Base-by-base conservation (phyloP, 2,888 invertebrate species). In the Cephalotes varians region DNA sequence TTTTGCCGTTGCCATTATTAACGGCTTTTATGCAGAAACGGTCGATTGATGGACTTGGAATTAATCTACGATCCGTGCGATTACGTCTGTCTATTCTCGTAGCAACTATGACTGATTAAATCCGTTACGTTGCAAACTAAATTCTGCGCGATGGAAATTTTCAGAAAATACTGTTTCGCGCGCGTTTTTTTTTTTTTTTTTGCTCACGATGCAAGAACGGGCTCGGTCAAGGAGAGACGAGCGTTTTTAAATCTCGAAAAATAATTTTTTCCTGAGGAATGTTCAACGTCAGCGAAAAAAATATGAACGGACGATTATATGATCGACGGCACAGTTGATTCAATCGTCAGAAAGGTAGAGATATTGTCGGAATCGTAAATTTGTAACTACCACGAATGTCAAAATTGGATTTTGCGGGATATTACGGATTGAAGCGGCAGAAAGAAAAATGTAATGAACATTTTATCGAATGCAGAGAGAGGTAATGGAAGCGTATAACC, bases 1-100 rank as follows among this genome's bases (percentile, higher is more conserved):
- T n/a, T n/a, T n/a, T n/a, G 49, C 77, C 69, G 64, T 65, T 67
- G 47, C 60, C 72, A 81, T 88, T 88, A 88, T 87, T 88, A 88
- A 88, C 82, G 87, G 83, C 74, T 82, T 40, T 67, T 37, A 80
- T 81, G 73, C 79, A 79, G 87, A 49, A 25, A 79, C 73, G 83
- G 65, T 64, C 81, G 83, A 82, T 82, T 83, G 83, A 87, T 71
- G 65, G 83, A 82, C 82, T 73, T 51, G 31, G 83, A 87, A 85
- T 88, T 87, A 88, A 88, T 88, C 77, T 76, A 49, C 74, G 84
- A 85, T 81, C 71, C 81, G 18, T 60, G 64, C 69, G 67, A 60
- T 67, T 37, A 54, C 15, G 49, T 40, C 69, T 40, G 71, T 74
- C 86, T 82, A 87, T 87, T 81, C 73, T 76, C 76, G 49, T 56